Evolutionary conservation across 64 coral and sea anemone genomes (phyloP).

Genomic region (Acropora yongei): DNA sequence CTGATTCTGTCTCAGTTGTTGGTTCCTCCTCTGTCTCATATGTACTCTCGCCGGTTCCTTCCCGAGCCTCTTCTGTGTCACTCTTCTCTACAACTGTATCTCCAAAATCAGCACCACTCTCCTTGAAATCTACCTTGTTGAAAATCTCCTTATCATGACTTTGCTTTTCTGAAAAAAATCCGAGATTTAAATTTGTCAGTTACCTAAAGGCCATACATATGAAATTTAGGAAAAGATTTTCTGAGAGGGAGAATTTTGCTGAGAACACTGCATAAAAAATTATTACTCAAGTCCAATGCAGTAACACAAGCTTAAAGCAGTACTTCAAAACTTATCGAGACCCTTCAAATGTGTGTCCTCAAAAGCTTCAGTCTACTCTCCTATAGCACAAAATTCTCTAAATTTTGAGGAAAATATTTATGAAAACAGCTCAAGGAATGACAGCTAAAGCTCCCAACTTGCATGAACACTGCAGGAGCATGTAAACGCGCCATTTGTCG

Average conservation of each 20-base stretch:
- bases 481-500: not conserved
- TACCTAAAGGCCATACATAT: not conserved
- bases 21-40: constrained; percentile 34
- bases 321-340: no score
- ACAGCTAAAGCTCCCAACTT: not conserved
- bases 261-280: no score
- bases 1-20: constrained; percentile 21
- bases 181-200: not conserved
- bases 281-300: no score
- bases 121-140: not conserved
- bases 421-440: not conserved
- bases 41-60: constrained; percentile 12
- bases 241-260: no score
- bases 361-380: no score
- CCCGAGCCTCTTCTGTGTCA: not conserved
- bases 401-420: not conserved
- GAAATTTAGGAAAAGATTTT: no score
- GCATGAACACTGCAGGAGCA: no score
- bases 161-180: constrained; percentile 9
- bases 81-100: not conserved
- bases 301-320: no score
- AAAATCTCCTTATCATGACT: not conserved
- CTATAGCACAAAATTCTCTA: no score
- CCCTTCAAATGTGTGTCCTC: no score
- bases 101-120: not conserved